These are phyloP conservation scores for Calypte anna DNA, from an alignment of 2,113 vertebrate species.

Conservation along the genomic window DNA sequence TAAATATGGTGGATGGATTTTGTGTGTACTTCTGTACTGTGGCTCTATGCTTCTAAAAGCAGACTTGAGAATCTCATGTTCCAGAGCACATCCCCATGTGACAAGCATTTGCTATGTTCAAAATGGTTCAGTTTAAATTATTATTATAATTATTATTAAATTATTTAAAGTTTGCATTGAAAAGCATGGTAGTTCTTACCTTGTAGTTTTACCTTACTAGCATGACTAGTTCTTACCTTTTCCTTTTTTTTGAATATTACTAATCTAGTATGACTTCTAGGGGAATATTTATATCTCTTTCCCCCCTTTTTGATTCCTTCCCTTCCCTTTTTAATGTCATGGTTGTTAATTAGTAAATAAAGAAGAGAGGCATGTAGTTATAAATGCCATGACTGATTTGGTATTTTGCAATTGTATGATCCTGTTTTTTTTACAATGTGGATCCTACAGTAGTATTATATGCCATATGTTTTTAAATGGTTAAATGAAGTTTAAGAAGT, in stretches of 20 bases:
- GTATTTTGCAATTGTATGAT: background rate
- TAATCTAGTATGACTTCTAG: background rate
- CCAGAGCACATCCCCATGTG: background rate
- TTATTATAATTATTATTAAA: background rate
- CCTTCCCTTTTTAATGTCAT: background rate
- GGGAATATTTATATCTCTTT: background rate
- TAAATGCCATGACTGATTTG: background rate
- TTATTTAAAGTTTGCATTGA: background rate
- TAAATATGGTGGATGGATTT: background rate
- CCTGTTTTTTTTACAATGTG: background rate
- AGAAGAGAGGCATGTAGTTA: background rate
- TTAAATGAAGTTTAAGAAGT: background rate
- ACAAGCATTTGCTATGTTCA: background rate
- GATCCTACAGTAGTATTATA: background rate
- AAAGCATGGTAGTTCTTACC: background rate
- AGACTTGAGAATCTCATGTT: background rate
- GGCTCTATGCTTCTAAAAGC: background rate
- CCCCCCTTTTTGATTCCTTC: background rate
- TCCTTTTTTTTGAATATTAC: background rate
- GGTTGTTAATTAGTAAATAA: background rate
- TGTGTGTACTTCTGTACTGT: background rate
- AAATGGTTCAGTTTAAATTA: background rate
- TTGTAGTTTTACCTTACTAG: no score
- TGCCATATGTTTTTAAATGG: background rate
- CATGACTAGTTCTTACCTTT: background rate